These are phyloP conservation scores for Chaenodraco wilsoni DNA, from an alignment of 2,797 vertebrate genomes.

Conservation along the genomic window DNA sequence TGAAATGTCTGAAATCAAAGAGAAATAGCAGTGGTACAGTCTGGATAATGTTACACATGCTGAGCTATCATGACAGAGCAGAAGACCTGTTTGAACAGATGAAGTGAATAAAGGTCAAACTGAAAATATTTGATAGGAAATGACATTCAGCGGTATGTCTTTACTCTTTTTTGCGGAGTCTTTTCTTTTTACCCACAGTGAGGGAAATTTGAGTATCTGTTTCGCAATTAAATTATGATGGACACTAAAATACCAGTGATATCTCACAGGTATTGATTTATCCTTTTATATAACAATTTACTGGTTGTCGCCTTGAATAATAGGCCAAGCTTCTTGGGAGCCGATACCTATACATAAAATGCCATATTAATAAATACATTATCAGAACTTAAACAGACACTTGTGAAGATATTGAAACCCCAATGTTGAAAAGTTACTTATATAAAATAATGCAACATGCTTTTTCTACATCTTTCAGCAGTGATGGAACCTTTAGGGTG, in stretches of 20 bases:
- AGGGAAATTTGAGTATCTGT: neutral
- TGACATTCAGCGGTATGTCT: conserved; percentile 36
- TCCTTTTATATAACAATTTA: conserved; percentile 3
- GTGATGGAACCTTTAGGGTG: too few relatives aligned
- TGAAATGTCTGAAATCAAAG: conserved; percentile 37
- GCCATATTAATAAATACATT: too few relatives aligned
- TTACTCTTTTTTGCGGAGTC: conserved; percentile 7
- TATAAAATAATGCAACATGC: too few relatives aligned
- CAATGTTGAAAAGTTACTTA: too few relatives aligned
- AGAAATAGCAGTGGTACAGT: neutral
- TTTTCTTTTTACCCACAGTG: conserved; percentile 14
- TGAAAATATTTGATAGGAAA: conserved; percentile 40
- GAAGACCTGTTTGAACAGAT: conserved; percentile 37
- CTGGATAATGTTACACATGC: conserved; percentile 7
- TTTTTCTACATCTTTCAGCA: too few relatives aligned
- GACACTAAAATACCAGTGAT: neutral
- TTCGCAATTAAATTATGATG: conserved; percentile 18
- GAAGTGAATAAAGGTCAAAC: conserved; percentile 50
- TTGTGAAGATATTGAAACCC: too few relatives aligned
- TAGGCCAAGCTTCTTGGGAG: neutral
- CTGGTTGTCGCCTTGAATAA: conserved; percentile 4
- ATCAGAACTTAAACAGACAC: too few relatives aligned
- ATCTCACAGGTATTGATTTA: neutral
- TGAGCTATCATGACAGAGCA: conserved; percentile 25
- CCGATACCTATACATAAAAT: neutral